Base-by-base conservation (phyloP, 2,113 vertebrate genomes). In the Thalassoma bifasciatum region DNA sequence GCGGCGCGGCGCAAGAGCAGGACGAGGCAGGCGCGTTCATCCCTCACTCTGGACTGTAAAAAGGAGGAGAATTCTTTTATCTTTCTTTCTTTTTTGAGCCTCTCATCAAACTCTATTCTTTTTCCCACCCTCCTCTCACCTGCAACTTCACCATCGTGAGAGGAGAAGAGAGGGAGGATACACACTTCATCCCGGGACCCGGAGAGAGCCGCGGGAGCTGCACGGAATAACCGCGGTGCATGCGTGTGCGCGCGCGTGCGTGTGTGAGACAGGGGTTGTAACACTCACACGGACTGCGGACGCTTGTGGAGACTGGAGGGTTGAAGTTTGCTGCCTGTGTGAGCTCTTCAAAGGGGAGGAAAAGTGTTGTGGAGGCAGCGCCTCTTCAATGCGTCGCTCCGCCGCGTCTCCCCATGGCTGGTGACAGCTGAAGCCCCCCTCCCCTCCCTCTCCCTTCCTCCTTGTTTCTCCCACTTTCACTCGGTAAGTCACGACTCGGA, bases 101-200 rank as follows among this genome's bases (percentile, higher is more conserved):
- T 30, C 30, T 22, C 13, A 19, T 9, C 17, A 49, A 46, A 42
- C 44, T 19, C 19, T 21, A 19, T 36, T 10, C 8, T 14, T 59
- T 34, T 56, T 5, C 17, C 0, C 34, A 19, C n/a, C 19, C 2
- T 53, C 12, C 14, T 54, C 24, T 2, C 24, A 76, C 66, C 65
- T 22, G 69, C 70, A 89, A 85, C 79, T 83, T 59, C 21, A 58
- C 30, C 23, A 4, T 67, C 68, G 21, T 0, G 12, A 21, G 46
- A 59, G 36, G 67, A 73, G 49, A 54, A 49, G 6, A 6, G 30
- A 30, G n/a, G n/a, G 30, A 30, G 37, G 34, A 30, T 38, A 24
- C 13, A 5, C 70, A 42, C 73, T 37, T 67, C 85, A 86, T 83
- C 88, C 86, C 84, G 69, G 81, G 83, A 89, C 81, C 72, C 65